Evolutionary conservation across 1,140 invertebrate genomes (phyloP), one percentile per base, ranked within the genome.

Genomic region (Drosophila grimshawi): DNA sequence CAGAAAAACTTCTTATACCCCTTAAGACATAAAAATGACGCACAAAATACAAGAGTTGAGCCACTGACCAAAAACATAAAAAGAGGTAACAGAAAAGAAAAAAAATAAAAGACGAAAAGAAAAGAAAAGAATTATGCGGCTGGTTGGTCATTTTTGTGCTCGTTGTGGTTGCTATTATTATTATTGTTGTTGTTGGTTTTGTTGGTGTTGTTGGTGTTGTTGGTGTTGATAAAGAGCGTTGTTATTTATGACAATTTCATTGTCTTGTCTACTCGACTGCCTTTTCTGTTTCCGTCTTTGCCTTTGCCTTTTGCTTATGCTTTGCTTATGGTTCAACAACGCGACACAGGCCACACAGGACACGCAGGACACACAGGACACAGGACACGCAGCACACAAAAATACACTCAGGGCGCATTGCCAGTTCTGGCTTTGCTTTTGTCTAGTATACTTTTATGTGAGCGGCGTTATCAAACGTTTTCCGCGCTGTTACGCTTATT

Each of bases 171-270:
- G 43, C 19, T 19, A 19, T 19, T 19, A 19, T 19, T 19, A 19
- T 19, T 19, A 19, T 39, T 73, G 46, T 71, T 70, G 57, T 32
- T 67, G 61, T 57, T 83, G 80, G 67, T 79, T 79, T 72, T 81
- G 71, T 19, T 19, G 19, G 19, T 69, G 37, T 39, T 80, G 39
- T 39, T 73, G 46, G 67, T 70, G 57, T 32, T 67, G 61, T 57
- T 80, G 80, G 67, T 79, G 83, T 72, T 81, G 71, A 49, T 70
- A 65, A 72, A 75, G 74, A 76, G 80, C 82, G 66, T 80, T 88
- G 76, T 89, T 88, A 88, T 88, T 88, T 88, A 88, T 88, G 83
- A 89, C 80, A 88, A 89, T 88, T 88, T 88, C 83, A 88, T 88
- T 88, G 83, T 88, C 83, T 88, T 88, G 85, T 89, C 83, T 81